Evolutionary conservation across 2,113 vertebrate species (phyloP), one percentile per base, ranked within the genome.

Genomic region (Raja brachyura): DNA sequence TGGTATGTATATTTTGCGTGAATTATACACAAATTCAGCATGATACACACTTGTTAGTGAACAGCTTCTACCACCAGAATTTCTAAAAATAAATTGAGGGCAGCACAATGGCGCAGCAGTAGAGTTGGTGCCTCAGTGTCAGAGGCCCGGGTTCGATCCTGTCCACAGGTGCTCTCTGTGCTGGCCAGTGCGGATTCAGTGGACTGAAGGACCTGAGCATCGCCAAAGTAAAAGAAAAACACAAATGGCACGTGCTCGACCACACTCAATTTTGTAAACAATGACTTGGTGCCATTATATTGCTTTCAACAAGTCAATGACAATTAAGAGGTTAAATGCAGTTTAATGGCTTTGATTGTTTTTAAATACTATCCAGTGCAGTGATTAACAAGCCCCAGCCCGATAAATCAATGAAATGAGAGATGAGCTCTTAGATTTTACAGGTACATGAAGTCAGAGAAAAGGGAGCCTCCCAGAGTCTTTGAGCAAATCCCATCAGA

Each of bases 381-480:
- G 61, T 70, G 86, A 90, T 90, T 33, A 90, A 31, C 66, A 90
- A 48, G 14, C 63, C 63, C 13, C 31, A 25, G 16, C 20, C 63
- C 63, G 4, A 33, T 70, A 13, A 10, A 33, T 48, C 78, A 16
- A 5, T 48, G 33, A 63, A 90, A 70, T 70, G 61, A 70, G 68
- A 66, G 86, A 9, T 31, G 66, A 88, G 66, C 28, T 66, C 85
- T 90, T 90, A 66, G 85, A 90, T 90, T 90, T 66, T 33, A 48
- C 39, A 48, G 39, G 39, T 48, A 90, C 28, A 70, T 39, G 86
- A 90, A 90, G 56, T 68, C 86, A 68, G 63, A 70, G 31, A 70
- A 90, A 70, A 68, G 63, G 31, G 31, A 25, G 73, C 20, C 70
- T 92, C 33, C 11, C 66, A 54, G n/a, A 73, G 90, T 73, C 68